Base-by-base conservation (phyloP, 2,888 invertebrate genomes). In the Gymnosoma rotundatum region DNA sequence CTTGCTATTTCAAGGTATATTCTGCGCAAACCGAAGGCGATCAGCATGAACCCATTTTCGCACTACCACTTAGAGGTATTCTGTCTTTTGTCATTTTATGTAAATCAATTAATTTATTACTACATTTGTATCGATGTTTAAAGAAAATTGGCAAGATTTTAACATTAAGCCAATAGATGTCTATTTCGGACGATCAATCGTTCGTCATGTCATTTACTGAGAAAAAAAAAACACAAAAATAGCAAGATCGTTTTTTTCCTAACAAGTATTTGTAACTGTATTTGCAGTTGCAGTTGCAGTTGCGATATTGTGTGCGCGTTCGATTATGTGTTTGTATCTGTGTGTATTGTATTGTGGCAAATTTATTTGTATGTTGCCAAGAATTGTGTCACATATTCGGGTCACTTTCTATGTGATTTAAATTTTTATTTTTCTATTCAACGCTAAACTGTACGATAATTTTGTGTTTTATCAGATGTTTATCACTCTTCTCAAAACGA, bases 401-500 rank as follows among this genome's bases (percentile, higher is more conserved):
- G 78, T 80, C 73, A 64, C 48, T 52, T 80, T 25, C 16, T 60
- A 38, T 48, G 74, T 61, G 61, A 78, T 36, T 61, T 20, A 10
- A 50, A 18, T 58, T 14, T 52, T 18, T 67, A 48, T 84, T 48
- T 72, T n/a, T 16, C 5, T 25, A 54, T n/a, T 38, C 32, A 32
- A 32, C 32, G 8, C 6, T 32, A 32, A 25, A 25, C 25, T 25
- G 25, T 25, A 25, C 25, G 25, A 25, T 4, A 25, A 32, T 42
- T 61, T 82, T 63, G 25, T 80, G 64, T 52, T 73, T 86, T 93
- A 88, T 83, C 92, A 95, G 97, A 97, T 91, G 94, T 93, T 8
- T 97, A 95, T 90, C 95, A 95, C 89, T 93, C 94, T 87, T 93
- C 94, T 38, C 95, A 95, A 89, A 95, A 96, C 90, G 96, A 96